phyloP scores from a whole-genome alignment of 2,113 vertebrate genomes.

The Lagopus muta region DNA sequence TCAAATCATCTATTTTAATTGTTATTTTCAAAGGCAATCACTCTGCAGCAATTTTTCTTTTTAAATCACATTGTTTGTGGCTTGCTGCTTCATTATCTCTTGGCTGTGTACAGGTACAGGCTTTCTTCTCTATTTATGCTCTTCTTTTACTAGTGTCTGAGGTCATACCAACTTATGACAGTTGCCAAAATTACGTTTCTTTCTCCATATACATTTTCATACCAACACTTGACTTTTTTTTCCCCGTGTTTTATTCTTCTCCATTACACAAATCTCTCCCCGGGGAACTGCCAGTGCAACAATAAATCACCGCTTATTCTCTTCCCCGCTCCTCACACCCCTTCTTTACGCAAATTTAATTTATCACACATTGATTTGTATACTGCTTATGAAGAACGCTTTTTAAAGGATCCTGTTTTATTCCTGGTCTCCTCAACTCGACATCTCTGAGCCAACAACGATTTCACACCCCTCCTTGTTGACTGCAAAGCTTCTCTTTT shows the following conservation, averaged over 20 bases:
- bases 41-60: background rate
- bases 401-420: background rate
- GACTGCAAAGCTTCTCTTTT: background rate
- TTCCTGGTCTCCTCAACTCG: background rate
- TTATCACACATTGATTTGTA: conserved; percentile 45
- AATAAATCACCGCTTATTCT: conserved; percentile 66
- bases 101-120: background rate
- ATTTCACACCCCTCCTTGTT: background rate
- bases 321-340: conserved; percentile 43
- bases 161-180: conserved; percentile 56
- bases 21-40: conserved; percentile 17
- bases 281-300: background rate
- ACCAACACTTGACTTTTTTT: conserved; percentile 48
- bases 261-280: conserved; percentile 32
- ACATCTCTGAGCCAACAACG: background rate
- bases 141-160: conserved; percentile 44
- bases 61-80: background rate
- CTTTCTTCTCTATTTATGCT: background rate
- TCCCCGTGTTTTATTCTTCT: conserved; percentile 44
- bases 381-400: background rate
- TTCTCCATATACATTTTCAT: conserved; percentile 39
- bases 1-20: conserved; percentile 47
- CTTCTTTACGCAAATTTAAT: conserved; percentile 51
- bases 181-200: conserved; percentile 46
- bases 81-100: conserved; percentile 35